Conservation (phyloP, 2,888 invertebrate species). For the Philaethria dido region DNA sequence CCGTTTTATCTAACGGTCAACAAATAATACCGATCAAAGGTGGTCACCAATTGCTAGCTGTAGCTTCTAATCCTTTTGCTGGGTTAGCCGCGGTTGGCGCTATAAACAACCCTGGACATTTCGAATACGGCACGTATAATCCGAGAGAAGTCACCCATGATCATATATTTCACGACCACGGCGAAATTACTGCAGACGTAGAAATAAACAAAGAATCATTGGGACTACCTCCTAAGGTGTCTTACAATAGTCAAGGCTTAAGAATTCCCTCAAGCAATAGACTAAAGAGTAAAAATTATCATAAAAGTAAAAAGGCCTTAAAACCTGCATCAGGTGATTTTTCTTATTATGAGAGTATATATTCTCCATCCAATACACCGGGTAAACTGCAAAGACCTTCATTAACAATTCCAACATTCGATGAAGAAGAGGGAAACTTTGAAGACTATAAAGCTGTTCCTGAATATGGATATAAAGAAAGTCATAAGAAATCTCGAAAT, state of each 20-base stretch:
- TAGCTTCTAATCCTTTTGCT: constrained; percentile 58
- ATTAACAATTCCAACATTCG: constrained; percentile 49
- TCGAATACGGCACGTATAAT: constrained; percentile 74
- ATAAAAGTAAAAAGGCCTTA: constrained; percentile 58
- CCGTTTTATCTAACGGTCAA: constrained; percentile 54
- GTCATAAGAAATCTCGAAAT: constrained; percentile 57
- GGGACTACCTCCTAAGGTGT: constrained; percentile 64
- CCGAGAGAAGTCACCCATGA: constrained; percentile 80
- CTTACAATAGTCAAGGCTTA: constrained; percentile 70
- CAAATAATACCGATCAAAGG: constrained; percentile 63
- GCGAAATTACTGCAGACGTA: constrained; percentile 68
- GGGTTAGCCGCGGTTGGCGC: constrained; percentile 62
- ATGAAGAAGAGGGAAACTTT: constrained; percentile 51
- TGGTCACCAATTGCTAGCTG: constrained; percentile 57
- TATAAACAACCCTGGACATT: constrained; percentile 65
- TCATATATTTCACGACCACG: constrained; percentile 79
- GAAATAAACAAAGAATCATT: constrained; percentile 66
- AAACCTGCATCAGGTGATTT: constrained; percentile 62
- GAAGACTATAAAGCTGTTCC: constrained; percentile 64
- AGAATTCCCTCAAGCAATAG: constrained; percentile 56
- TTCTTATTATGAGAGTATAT: constrained; percentile 75
- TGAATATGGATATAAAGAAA: constrained; percentile 62
- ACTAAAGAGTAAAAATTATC: constrained; percentile 58
- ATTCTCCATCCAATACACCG: constrained; percentile 56
- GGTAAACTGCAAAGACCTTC: constrained; percentile 57